Evolutionary conservation across 2,797 vertebrate genomes (phyloP).

Genomic region (Somateria mollissima): DNA sequence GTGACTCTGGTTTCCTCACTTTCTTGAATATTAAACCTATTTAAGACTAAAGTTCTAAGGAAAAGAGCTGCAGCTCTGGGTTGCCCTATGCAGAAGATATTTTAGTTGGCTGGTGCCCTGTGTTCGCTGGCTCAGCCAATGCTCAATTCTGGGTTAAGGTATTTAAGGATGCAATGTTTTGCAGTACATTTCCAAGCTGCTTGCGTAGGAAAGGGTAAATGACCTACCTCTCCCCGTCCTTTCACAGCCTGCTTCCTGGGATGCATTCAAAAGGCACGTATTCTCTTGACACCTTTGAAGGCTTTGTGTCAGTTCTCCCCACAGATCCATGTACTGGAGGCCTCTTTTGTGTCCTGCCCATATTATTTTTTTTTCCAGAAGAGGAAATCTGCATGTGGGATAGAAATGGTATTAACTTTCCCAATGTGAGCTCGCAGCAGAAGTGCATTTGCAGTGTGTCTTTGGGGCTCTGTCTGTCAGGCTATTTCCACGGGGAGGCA

Average conservation of each 20-base stretch:
- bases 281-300: slow-evolving; percentile 5
- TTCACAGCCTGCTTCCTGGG: neutral
- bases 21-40: fast-evolving
- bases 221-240: slow-evolving; percentile 43
- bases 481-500: neutral
- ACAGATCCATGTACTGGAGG: neutral
- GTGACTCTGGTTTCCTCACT: neutral
- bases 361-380: neutral
- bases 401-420: slow-evolving; percentile 25
- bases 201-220: slow-evolving; percentile 8
- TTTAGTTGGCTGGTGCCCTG: neutral
- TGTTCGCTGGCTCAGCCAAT: neutral
- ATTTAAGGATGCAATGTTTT: slow-evolving; percentile 15
- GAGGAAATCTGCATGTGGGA: slow-evolving; percentile 34
- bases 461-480: neutral
- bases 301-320: slow-evolving; percentile 28
- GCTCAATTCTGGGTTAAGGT: neutral
- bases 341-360: slow-evolving; percentile 16
- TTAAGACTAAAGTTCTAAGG: neutral
- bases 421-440: neutral
- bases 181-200: neutral
- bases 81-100: neutral
- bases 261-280: neutral
- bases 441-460: neutral
- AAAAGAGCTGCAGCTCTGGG: neutral